phyloP scores from a whole-genome alignment of 2,797 vertebrate species.

The Sebastes nivosus region DNA sequence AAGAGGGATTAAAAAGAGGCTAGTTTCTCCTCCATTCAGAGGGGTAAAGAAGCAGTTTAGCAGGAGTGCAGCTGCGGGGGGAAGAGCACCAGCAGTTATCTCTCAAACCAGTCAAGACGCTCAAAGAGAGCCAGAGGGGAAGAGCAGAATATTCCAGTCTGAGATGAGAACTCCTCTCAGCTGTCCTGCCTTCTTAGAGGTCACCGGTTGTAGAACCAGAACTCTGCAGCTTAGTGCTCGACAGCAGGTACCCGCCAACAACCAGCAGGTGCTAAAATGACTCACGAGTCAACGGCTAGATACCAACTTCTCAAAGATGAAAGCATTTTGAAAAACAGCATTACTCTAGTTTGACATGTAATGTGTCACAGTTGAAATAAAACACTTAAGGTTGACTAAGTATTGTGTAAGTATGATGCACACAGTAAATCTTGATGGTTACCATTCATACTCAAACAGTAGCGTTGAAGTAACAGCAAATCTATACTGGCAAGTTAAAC shows the following conservation, averaged over 20 bases:
- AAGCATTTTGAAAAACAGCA: neutral
- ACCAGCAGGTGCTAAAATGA: slow-evolving; percentile 47
- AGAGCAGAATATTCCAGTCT: slow-evolving; percentile 13
- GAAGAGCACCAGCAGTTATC: slow-evolving; percentile 67
- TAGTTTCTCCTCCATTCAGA: slow-evolving; percentile 59
- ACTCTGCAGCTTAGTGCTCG: slow-evolving; percentile 27
- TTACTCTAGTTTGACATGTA: neutral
- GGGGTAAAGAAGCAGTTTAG: slow-evolving; percentile 73
- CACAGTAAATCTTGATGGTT: neutral
- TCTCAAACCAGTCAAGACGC: slow-evolving; percentile 57
- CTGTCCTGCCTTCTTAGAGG: neutral
- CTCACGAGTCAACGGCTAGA: neutral
- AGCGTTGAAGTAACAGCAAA: neutral
- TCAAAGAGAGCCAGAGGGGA: slow-evolving; percentile 52
- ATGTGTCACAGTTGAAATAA: neutral
- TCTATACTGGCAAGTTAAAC: neutral
- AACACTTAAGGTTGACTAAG: neutral
- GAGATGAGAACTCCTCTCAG: slow-evolving; percentile 39
- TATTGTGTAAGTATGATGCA: neutral
- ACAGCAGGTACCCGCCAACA: slow-evolving; percentile 41
- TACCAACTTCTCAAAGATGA: neutral
- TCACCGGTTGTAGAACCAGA: slow-evolving; percentile 50
- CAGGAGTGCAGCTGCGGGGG: slow-evolving; percentile 64
- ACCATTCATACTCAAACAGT: neutral
- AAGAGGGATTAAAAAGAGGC: slow-evolving; percentile 59